Evolutionary conservation across 2,113 vertebrate genomes (phyloP), one percentile per base, ranked within the genome.

Genomic region (Arvicanthis niloticus): DNA sequence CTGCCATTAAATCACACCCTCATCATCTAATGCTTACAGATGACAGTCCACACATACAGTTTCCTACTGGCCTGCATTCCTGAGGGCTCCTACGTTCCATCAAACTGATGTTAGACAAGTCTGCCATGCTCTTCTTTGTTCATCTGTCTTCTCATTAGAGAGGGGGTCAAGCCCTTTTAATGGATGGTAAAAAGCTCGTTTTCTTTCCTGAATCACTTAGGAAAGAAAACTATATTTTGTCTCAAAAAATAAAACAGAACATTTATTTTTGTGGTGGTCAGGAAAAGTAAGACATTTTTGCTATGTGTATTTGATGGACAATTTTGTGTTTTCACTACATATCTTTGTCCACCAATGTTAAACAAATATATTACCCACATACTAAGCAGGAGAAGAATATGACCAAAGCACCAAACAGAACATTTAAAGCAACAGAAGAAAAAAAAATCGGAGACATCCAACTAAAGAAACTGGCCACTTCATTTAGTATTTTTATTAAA

Each of bases 401-500:
- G 76, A 92, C 29, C 70, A 86, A 91, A 78, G n/a, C 51, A 91
- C 40, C 67, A 40, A 82, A 84, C 65, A 84, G 68, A 85, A 56
- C 45, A 90, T 53, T 76, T 76, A 58, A 67, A 56, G 26, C 51
- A 82, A 81, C 17, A 89, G 37, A 45, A 82, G 40, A 67, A 58
- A 48, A 78, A 42, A n/a, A 34, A 19, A 48, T 19, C 48, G 53
- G 48, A 51, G 2, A 26, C 40, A 26, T 45, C 73, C 40, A 75
- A 45, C 5, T 75, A 22, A 76, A 45, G 45, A 76, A 48, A 15
- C 42, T 45, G 13, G 5, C 26, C 26, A 48, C 24, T 77, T 48
- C 26, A 77, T 48, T 48, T 77, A 48, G 45, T 48, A 48, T 31
- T 48, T 48, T 31, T 31, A 42, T 9, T 48, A 48, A 48, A 77